Conservation (phyloP, 2,113 vertebrate species). For the Psammodynastes pulverulentus region DNA sequence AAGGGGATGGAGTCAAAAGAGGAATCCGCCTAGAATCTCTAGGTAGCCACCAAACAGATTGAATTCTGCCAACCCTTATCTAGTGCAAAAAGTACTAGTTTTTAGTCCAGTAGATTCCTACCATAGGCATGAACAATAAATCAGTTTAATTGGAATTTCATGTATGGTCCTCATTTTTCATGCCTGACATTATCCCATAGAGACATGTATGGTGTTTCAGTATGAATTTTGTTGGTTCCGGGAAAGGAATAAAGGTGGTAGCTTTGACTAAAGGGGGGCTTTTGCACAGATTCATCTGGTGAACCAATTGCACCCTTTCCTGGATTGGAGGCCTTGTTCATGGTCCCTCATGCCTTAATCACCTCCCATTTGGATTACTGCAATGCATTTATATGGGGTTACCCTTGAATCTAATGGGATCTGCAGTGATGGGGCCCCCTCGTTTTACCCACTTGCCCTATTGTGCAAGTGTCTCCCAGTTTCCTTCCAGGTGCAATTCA, state of each 20-base stretch:
- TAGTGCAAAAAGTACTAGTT: not conserved
- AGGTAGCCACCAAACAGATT: not conserved
- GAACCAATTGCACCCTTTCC: not conserved
- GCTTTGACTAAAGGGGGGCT: not conserved
- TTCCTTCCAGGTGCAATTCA: not conserved
- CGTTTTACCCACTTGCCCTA: not conserved
- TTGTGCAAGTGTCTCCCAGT: not conserved
- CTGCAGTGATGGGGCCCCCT: not conserved
- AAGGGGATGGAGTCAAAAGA: not conserved
- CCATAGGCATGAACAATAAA: not conserved
- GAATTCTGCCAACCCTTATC: not conserved
- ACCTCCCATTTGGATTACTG: not conserved
- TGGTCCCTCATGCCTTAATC: not conserved
- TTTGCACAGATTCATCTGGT: not conserved
- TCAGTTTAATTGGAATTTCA: not conserved
- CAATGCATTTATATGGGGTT: not conserved
- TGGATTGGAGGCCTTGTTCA: not conserved
- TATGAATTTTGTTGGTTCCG: not conserved
- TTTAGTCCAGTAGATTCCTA: not conserved
- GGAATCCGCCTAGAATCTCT: not conserved
- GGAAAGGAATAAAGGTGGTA: not conserved
- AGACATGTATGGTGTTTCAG: not conserved
- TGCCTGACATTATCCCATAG: not conserved
- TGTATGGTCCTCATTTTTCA: not conserved
- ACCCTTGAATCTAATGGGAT: not conserved